phyloP scores from a whole-genome alignment of 2,888 invertebrate genomes.

The Dorcus hopei region DNA sequence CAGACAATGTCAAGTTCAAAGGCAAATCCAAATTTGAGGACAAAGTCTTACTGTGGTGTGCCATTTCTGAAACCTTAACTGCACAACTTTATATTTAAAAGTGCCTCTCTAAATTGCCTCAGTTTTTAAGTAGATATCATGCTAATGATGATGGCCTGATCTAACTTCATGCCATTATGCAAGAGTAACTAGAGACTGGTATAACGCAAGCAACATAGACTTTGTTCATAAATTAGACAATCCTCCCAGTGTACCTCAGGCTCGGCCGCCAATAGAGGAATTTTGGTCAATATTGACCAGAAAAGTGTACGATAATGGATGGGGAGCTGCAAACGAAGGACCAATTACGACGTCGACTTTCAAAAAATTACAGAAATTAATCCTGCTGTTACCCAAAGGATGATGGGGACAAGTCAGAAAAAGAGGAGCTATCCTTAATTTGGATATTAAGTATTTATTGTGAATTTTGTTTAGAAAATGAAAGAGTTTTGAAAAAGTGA shows the following conservation, averaged over 20 bases:
- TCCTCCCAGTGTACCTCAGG: conserved; percentile 13
- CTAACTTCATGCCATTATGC: too few relatives aligned
- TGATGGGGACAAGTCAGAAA: not conserved
- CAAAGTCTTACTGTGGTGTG: not conserved
- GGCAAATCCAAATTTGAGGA: not conserved
- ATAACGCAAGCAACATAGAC: too few relatives aligned
- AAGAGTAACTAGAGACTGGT: not conserved
- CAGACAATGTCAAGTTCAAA: not conserved
- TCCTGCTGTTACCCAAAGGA: not conserved
- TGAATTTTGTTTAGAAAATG: too few relatives aligned
- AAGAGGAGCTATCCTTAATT: too few relatives aligned
- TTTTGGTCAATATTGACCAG: conserved; percentile 3
- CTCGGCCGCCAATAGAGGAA: conserved; percentile 15
- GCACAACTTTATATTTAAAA: not conserved
- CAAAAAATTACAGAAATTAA: not conserved
- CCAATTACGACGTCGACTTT: conserved; percentile 5
- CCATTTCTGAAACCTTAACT: not conserved
- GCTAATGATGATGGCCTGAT: not conserved
- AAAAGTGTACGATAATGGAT: conserved; percentile 9
- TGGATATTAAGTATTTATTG: too few relatives aligned
- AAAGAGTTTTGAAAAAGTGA: too few relatives aligned
- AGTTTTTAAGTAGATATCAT: too few relatives aligned
- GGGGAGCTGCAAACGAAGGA: conserved; percentile 3
- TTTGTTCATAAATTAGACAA: not conserved
- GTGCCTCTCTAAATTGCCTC: not conserved